Percentiles rank a stretch among this genome's conserved stretches.
These are phyloP conservation scores for Asteroscopus sphinx DNA, from an alignment of 2,888 invertebrate genomes.

Conservation along the genomic window DNA sequence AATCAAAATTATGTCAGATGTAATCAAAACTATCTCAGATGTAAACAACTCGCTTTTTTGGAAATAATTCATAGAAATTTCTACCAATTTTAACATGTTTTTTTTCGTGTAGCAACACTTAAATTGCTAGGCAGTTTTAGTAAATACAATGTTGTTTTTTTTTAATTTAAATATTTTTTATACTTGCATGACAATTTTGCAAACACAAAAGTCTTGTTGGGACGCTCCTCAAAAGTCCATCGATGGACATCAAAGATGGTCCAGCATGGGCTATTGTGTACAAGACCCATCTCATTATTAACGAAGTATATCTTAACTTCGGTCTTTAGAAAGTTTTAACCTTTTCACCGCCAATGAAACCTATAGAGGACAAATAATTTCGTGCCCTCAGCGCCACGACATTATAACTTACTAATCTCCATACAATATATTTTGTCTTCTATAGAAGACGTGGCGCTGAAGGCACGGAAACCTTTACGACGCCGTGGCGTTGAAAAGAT, in stretches of 20 bases:
- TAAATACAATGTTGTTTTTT: slow-evolving; percentile 1
- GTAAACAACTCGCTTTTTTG: slow-evolving; percentile 28
- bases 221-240: too few relatives aligned
- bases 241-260: neutral
- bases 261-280: neutral
- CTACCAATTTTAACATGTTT: slow-evolving; percentile 20
- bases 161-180: slow-evolving; percentile 1
- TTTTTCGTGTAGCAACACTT: slow-evolving; percentile 37
- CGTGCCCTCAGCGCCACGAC: too few relatives aligned
- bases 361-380: too few relatives aligned
- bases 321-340: slow-evolving; percentile 3
- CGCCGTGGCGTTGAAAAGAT: too few relatives aligned
- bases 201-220: neutral
- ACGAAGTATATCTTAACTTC: neutral
- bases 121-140: slow-evolving; percentile 10
- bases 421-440: too few relatives aligned
- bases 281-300: neutral
- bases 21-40: too few relatives aligned
- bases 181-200: slow-evolving; percentile 6
- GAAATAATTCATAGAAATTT: slow-evolving; percentile 33
- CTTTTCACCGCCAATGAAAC: too few relatives aligned
- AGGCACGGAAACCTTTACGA: too few relatives aligned
- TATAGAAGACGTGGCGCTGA: too few relatives aligned
- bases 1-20: slow-evolving; percentile 39
- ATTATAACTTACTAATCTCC: too few relatives aligned